These are phyloP conservation scores for Triplophysa siluroides DNA, from an alignment of 2,113 vertebrate species.

Conservation along the genomic window DNA sequence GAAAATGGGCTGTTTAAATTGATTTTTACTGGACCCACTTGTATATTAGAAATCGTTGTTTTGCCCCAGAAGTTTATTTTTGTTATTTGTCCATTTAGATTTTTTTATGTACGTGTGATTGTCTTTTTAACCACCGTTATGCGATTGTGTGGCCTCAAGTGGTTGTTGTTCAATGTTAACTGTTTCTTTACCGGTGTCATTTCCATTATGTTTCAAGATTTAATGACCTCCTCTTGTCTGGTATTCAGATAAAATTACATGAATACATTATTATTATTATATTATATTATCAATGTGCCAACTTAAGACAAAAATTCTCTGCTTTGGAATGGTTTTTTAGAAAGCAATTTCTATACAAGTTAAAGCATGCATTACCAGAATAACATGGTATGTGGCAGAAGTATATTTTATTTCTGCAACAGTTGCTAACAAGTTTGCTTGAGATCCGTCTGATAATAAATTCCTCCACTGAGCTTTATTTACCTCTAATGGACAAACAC, in stretches of 20 bases:
- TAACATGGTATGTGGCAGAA: background rate
- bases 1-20: background rate
- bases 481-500: background rate
- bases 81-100: background rate
- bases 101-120: background rate
- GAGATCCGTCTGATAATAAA: background rate
- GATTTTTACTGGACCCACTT: conserved; percentile 24
- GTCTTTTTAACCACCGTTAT: background rate
- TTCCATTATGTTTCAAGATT: background rate
- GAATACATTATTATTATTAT: background rate
- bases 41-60: conserved; percentile 41
- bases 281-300: conserved; percentile 18
- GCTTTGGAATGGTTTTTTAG: background rate
- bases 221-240: background rate
- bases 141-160: background rate
- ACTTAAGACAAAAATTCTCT: background rate
- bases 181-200: background rate
- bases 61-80: conserved; percentile 29
- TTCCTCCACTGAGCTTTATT: background rate
- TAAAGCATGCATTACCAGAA: conserved; percentile 8
- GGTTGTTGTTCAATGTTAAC: background rate
- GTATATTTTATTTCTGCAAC: background rate
- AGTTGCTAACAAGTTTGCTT: background rate
- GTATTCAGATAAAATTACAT: background rate
- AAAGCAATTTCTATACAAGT: background rate